phyloP scores from a whole-genome alignment of 2,888 invertebrate genomes.

The Polietes domitor region DNA sequence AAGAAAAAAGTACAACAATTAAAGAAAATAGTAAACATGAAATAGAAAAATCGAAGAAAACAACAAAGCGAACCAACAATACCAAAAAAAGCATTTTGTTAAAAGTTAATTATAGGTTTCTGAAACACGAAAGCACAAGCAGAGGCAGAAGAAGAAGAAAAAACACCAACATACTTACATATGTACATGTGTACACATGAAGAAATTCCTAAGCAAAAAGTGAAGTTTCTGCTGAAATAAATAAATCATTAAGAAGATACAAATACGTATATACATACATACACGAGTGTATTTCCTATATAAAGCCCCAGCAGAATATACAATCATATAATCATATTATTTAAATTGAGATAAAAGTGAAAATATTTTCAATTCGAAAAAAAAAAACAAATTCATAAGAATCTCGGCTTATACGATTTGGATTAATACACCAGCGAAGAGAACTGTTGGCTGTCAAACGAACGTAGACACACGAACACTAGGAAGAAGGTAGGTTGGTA shows the following conservation, averaged over 20 bases:
- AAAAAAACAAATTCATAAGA: slow-evolving; percentile 10
- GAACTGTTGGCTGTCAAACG: not conserved
- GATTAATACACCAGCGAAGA: not conserved
- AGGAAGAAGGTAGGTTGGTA: not conserved
- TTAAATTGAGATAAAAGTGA: slow-evolving; percentile 26
- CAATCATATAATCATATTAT: not conserved
- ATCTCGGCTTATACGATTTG: slow-evolving; percentile 2
- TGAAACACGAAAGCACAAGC: not conserved
- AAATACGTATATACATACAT: too few relatives aligned
- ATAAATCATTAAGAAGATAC: slow-evolving; percentile 23
- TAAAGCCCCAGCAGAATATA: not conserved
- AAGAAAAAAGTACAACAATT: slow-evolving; percentile 10
- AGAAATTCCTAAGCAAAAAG: slow-evolving; percentile 44
- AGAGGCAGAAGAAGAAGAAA: not conserved
- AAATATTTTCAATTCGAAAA: not conserved
- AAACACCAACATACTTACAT: slow-evolving; percentile 1
- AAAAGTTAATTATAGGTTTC: slow-evolving; percentile 54
- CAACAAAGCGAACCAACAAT: not conserved
- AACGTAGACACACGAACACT: not conserved
- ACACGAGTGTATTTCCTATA: not conserved
- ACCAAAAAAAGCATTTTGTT: slow-evolving; percentile 46
- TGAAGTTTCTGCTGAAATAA: slow-evolving; percentile 40
- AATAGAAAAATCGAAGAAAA: slow-evolving; percentile 46
- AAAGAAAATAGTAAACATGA: slow-evolving; percentile 13
- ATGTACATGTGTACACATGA: not conserved